phyloP scores from a whole-genome alignment of 2,888 invertebrate species.

The Caradrina kadenii region DNA sequence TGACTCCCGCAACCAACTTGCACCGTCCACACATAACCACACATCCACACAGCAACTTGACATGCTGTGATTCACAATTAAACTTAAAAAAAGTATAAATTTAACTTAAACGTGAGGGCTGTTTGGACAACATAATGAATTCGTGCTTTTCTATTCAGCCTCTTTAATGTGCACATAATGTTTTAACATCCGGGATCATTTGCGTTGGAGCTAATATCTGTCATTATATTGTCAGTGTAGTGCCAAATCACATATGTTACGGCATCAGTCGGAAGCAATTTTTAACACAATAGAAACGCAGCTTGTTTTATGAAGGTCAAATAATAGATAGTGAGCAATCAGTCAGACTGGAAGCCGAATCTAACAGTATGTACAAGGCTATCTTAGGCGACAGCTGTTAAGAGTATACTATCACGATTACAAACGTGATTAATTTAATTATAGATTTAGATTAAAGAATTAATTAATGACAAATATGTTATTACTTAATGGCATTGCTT shows the following conservation, averaged over 20 bases:
- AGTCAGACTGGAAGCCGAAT: conserved; percentile 10
- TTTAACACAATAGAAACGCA: conserved; percentile 38
- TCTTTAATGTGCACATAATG: not conserved
- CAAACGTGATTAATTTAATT: conserved; percentile 4
- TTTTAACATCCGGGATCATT: conserved; percentile 12
- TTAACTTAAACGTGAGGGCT: not conserved
- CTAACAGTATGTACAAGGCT: conserved; percentile 3
- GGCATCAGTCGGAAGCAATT: conserved; percentile 36
- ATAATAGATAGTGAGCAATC: conserved; percentile 29
- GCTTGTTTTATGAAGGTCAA: conserved; percentile 23
- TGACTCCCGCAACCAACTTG: conserved; percentile 30
- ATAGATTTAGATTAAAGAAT: conserved; percentile 12
- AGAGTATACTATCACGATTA: not conserved
- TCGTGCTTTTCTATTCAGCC: conserved; percentile 11
- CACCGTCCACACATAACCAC: conserved; percentile 14
- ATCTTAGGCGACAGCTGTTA: not conserved
- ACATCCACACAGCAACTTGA: conserved; percentile 20
- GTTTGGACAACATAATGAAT: conserved; percentile 21
- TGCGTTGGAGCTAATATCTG: conserved; percentile 23
- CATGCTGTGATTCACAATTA: conserved; percentile 12
- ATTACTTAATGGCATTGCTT: not conserved
- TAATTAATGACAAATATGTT: conserved; percentile 10
- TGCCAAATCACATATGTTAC: conserved; percentile 38
- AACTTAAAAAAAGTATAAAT: not conserved
- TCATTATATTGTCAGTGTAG: conserved; percentile 26